Evolutionary conservation across 2,888 invertebrate species (phyloP), one percentile per base, ranked within the genome.

Genomic region (Polyploca ridens): DNA sequence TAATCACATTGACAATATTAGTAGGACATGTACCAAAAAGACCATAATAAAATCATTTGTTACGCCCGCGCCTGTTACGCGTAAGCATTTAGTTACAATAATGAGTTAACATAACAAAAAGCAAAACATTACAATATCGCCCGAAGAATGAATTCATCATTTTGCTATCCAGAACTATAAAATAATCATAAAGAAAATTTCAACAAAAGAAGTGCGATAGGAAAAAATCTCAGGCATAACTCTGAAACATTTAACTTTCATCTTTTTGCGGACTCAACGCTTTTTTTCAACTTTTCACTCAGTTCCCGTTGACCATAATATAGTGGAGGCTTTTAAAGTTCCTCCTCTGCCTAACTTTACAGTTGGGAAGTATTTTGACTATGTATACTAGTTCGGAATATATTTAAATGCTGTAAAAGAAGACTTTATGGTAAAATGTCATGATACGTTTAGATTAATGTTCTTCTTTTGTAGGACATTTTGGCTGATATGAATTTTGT

Each of bases 191-290:
- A 75, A 83, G 69, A 72, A 76, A 74, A 68, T 73, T 71, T 69
- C 66, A 64, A 64, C 71, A 67, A 78, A 76, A 78, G 74, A 70
- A 73, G 73, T 70, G 70, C 78, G 70, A 81, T 79, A 19, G 69
- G 82, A 85, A 83, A n/a, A 81, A 86, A 84, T 82, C 81, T 67
- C 68, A n/a, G 65, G 72, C 72, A 71, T 77, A 81, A 77, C 80
- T 84, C 75, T 76, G 82, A 78, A 87, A 86, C 85, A 86, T 87
- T 88, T 87, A 89, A 88, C 86, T 88, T 84, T 73, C 65, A 77
- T 83, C 83, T 87, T 81, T 75, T 75, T 77, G 77, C 80, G 73
- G 81, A 81, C 77, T 83, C 77, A 74, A 75, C 78, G 74, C 71
- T 73, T 85, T 84, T 84, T 79, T 74, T 76, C 74, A 76, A 76